These are phyloP conservation scores for Takifugu flavidus DNA, from an alignment of 2,113 vertebrate species.

Conservation along the genomic window DNA sequence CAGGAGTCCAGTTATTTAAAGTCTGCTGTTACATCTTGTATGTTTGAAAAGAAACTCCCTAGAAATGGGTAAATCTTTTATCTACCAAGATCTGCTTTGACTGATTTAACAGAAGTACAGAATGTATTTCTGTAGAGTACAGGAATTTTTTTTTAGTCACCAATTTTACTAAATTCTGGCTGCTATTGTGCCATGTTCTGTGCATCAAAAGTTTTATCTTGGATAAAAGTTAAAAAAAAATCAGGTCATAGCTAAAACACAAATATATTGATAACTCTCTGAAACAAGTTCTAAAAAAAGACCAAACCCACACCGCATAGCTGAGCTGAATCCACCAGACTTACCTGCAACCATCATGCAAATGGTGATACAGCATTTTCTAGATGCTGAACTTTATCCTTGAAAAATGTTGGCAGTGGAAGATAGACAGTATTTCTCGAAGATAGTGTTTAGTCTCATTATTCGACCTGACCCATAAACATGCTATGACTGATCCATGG, in stretches of 20 bases:
- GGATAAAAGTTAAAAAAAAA: slow-evolving; percentile 10
- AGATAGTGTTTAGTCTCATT: too few species aligned
- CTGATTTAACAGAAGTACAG: slow-evolving; percentile 12
- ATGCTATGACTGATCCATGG: slow-evolving; percentile 9
- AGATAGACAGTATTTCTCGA: not conserved
- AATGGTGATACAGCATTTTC: not conserved
- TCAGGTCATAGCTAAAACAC: slow-evolving; percentile 15
- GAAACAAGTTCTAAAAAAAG: slow-evolving; percentile 25
- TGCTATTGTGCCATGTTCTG: slow-evolving; percentile 14
- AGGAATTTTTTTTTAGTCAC: not conserved
- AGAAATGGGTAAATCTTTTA: slow-evolving; percentile 7
- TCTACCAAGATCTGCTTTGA: slow-evolving; percentile 7
- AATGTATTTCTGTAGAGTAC: slow-evolving; percentile 8
- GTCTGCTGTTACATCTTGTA: slow-evolving; percentile 11
- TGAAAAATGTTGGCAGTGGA: not conserved
- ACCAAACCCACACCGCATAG: slow-evolving; percentile 57
- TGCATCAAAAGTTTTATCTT: slow-evolving; percentile 20
- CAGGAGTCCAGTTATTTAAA: slow-evolving; percentile 11
- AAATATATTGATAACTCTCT: slow-evolving; percentile 10
- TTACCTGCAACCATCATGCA: slow-evolving; percentile 7
- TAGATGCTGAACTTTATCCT: not conserved
- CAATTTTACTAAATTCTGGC: slow-evolving; percentile 20
- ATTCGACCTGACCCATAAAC: too few species aligned
- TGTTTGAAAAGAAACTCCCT: slow-evolving; percentile 1
- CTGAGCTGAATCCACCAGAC: slow-evolving; percentile 56